Evolutionary conservation across 2,888 invertebrate species (phyloP).

Genomic region (Andrena flavipes): DNA sequence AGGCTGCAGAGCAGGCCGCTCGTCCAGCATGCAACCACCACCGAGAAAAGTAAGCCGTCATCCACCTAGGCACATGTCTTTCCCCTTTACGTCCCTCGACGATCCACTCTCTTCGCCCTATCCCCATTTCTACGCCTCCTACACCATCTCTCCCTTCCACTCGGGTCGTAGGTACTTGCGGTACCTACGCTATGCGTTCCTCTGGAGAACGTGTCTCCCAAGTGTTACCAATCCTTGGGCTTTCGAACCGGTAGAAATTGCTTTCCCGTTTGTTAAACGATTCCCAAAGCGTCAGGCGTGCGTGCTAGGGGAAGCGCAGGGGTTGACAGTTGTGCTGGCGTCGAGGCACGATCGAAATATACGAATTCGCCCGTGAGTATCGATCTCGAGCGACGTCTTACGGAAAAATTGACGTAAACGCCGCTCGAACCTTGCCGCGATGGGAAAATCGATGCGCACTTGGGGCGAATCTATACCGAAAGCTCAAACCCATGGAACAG

Average conservation of each 20-base stretch:
- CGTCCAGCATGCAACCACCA: conserved; percentile 91
- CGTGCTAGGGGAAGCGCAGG: neutral
- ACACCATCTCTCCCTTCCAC: neutral
- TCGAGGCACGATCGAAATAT: conserved; percentile 25
- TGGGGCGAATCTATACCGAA: conserved; percentile 69
- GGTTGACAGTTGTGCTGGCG: neutral
- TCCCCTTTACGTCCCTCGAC: neutral
- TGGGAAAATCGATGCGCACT: conserved; percentile 75
- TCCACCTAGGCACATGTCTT: conserved; percentile 9
- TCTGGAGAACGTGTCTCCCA: neutral
- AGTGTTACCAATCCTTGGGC: neutral
- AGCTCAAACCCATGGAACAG: conserved; percentile 68
- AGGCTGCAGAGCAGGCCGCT: conserved; percentile 79
- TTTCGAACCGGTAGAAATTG: neutral
- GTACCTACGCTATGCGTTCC: neutral
- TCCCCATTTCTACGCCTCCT: neutral
- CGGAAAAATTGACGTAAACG: conserved; percentile 61
- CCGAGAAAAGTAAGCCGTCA: conserved; percentile 91
- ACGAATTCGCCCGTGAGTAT: conserved; percentile 46
- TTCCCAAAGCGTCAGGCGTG: neutral
- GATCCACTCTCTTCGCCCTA: neutral
- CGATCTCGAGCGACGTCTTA: conserved; percentile 55
- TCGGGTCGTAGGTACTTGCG: neutral
- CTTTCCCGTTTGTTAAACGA: neutral
- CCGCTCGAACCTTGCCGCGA: conserved; percentile 52